A percentile compares a stretch with the other conserved stretches of the same genome.
Evolutionary conservation across 2,797 vertebrate genomes (phyloP).

Genomic region (Pangasius krempfi): DNA sequence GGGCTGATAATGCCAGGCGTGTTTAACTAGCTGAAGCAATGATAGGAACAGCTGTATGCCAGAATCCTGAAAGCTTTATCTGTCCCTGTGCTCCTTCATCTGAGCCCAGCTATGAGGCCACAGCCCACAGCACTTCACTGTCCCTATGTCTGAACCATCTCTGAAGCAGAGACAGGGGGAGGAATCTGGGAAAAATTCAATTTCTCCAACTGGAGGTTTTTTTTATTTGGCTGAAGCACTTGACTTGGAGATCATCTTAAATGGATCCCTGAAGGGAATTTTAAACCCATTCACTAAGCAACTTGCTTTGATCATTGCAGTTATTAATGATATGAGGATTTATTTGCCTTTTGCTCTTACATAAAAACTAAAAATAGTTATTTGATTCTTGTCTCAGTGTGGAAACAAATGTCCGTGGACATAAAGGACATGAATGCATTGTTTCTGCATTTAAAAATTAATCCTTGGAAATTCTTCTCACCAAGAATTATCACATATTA

Average conservation of each 20-base stretch:
- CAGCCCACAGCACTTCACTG: slow-evolving; percentile 18
- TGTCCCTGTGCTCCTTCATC: slow-evolving; percentile 5
- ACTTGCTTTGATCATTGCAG: slow-evolving; percentile 21
- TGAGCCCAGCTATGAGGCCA: neutral
- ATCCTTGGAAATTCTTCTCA: slow-evolving; percentile 14
- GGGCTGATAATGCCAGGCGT: slow-evolving; percentile 27
- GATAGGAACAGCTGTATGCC: neutral
- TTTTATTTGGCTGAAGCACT: neutral
- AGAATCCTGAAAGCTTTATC: slow-evolving; percentile 20
- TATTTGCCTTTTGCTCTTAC: neutral
- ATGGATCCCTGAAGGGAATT: slow-evolving; percentile 12
- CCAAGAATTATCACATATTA: slow-evolving; percentile 13
- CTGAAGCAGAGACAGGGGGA: neutral
- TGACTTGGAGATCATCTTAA: slow-evolving; percentile 2
- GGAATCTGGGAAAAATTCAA: slow-evolving; percentile 3
- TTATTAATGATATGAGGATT: neutral
- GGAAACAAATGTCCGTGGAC: neutral
- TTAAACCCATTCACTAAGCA: slow-evolving; percentile 20
- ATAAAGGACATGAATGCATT: slow-evolving; percentile 4
- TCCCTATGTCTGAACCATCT: slow-evolving; percentile 15
- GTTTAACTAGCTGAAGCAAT: slow-evolving; percentile 26
- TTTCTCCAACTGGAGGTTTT: neutral
- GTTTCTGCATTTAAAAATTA: slow-evolving; percentile 21
- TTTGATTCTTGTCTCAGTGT: neutral
- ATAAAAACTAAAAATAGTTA: neutral